Conservation (phyloP, 1,140 invertebrate genomes). For the Camponotus floridanus region DNA sequence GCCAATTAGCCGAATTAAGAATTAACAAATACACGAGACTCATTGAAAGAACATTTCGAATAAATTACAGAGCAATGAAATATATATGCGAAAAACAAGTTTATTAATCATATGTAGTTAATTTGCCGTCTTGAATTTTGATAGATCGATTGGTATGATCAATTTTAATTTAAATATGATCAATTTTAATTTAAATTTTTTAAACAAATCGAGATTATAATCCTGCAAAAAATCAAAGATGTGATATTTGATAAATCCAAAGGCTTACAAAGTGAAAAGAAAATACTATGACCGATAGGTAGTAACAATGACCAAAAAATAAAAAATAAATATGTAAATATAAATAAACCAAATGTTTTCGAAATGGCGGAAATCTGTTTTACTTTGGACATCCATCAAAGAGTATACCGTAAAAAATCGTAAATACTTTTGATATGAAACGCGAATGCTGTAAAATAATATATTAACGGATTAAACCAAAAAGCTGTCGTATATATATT, state of each 20-base stretch:
- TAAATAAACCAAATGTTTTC: slow-evolving; percentile 24
- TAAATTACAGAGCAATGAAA: slow-evolving; percentile 13
- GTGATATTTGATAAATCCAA: not conserved
- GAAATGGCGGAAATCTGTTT: not conserved
- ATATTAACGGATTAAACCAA: slow-evolving; percentile 48
- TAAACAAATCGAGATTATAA: not conserved
- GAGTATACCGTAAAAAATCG: slow-evolving; percentile 48
- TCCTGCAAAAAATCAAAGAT: not conserved
- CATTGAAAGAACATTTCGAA: not conserved
- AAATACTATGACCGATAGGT: not conserved
- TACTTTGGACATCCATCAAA: slow-evolving; percentile 7
- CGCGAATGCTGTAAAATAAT: slow-evolving; percentile 45
- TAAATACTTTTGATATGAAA: slow-evolving; percentile 52
- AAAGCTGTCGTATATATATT: slow-evolving; percentile 36
- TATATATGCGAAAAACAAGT: slow-evolving; percentile 31
- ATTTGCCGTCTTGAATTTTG: not conserved
- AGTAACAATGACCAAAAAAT: slow-evolving; percentile 5
- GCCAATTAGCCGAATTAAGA: slow-evolving; percentile 53
- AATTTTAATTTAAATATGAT: slow-evolving; percentile 1
- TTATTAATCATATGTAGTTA: not conserved
- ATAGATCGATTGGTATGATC: not conserved
- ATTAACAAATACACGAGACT: not conserved
- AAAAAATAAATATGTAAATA: slow-evolving; percentile 7
- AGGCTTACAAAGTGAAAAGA: not conserved
- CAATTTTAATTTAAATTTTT: not conserved